phyloP scores from a whole-genome alignment of 2,113 vertebrate species.

The Scartelaos histophorus region DNA sequence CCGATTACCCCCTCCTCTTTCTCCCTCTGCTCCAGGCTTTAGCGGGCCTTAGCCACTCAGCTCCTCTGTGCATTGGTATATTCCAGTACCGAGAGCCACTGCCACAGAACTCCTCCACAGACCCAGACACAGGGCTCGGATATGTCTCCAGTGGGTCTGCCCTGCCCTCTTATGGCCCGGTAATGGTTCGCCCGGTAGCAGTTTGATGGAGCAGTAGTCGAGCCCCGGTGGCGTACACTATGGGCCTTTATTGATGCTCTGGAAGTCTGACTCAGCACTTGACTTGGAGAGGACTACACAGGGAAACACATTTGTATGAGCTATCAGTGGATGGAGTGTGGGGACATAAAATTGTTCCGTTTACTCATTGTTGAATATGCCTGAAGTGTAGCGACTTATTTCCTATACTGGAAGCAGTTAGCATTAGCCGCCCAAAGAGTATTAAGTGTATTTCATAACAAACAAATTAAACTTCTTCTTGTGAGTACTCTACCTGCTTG shows the following conservation, averaged over 20 bases:
- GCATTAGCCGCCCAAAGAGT: too few species aligned
- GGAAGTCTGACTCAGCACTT: conserved; percentile 70
- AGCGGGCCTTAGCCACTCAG: conserved; percentile 59
- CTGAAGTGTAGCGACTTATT: neutral
- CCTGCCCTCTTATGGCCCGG: conserved; percentile 75
- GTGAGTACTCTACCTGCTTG: too few species aligned
- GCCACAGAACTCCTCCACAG: conserved; percentile 53
- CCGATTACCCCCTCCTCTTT: conserved; percentile 38
- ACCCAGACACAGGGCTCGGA: conserved; percentile 42
- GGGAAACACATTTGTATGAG: conserved; percentile 49
- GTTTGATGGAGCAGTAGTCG: conserved; percentile 60
- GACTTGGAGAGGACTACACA: conserved; percentile 30
- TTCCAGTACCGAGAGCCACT: conserved; percentile 49
- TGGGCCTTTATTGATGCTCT: conserved; percentile 63
- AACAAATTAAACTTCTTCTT: too few species aligned
- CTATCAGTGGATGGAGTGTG: conserved; percentile 29
- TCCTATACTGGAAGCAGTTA: neutral
- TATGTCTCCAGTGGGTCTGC: conserved; percentile 66
- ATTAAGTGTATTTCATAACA: too few species aligned
- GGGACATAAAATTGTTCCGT: neutral
- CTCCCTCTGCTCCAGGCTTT: conserved; percentile 13
- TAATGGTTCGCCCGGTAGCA: conserved; percentile 49
- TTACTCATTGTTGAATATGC: neutral
- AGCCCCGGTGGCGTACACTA: conserved; percentile 38
- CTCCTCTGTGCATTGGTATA: conserved; percentile 40